Conservation (phyloP, 2,113 vertebrate genomes). For the Phylloscopus trochilus region DNA sequence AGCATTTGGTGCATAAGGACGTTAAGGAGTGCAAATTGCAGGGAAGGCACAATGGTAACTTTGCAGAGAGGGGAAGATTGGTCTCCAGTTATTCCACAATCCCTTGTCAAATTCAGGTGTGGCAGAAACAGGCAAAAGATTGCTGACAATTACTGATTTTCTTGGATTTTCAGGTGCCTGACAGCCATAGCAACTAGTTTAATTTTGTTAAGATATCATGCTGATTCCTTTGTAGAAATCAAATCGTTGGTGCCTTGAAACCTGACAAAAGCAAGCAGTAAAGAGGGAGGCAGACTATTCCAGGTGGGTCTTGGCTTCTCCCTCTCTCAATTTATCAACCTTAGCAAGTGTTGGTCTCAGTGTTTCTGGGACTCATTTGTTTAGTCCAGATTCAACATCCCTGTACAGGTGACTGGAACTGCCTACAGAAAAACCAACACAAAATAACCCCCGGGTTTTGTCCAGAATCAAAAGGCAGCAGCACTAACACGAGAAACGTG, state of each 20-base stretch:
- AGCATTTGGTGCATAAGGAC: neutral
- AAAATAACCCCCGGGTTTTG: neutral
- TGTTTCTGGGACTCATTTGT: neutral
- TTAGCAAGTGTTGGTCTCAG: neutral
- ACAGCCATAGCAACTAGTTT: neutral
- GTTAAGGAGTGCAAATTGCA: neutral
- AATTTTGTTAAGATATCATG: neutral
- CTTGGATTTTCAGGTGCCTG: neutral
- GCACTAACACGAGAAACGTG: neutral
- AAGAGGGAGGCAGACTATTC: neutral
- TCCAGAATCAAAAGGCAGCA: neutral
- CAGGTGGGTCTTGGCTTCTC: neutral
- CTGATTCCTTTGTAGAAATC: slow-evolving; percentile 38
- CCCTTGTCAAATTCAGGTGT: neutral
- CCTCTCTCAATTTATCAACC: neutral
- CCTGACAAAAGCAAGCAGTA: neutral
- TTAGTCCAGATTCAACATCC: neutral
- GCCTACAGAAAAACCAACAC: neutral
- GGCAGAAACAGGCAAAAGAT: neutral
- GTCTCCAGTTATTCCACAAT: neutral
- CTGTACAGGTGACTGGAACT: neutral
- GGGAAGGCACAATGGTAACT: neutral
- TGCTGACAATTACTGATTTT: neutral
- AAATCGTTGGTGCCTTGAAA: slow-evolving; percentile 35
- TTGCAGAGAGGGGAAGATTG: neutral